Evolutionary conservation across 2,888 invertebrate species (phyloP).

Genomic region (Microchrysa polita): DNA sequence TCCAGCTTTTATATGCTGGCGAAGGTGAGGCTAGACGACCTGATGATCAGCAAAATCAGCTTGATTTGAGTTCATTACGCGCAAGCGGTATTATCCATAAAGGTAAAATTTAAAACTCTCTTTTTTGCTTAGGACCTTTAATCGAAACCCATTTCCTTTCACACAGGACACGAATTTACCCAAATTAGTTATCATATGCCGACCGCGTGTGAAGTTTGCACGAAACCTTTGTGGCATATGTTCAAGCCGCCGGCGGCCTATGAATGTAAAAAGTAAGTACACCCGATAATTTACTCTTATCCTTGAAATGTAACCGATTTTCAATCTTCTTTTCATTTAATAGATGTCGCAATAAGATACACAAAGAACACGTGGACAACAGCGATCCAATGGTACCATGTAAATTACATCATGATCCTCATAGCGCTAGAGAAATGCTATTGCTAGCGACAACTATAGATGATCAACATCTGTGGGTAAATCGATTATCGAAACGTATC

Average conservation of each 20-base stretch:
- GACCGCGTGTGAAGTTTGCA: slow-evolving; percentile 96
- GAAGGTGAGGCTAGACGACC: slow-evolving; percentile 92
- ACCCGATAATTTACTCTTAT: slow-evolving; percentile 37
- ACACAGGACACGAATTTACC: slow-evolving; percentile 89
- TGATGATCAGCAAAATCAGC: slow-evolving; percentile 70
- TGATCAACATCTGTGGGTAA: slow-evolving; percentile 94
- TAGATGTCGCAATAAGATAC: slow-evolving; percentile 97
- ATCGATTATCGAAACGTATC: slow-evolving; percentile 88
- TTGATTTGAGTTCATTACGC: slow-evolving; percentile 67
- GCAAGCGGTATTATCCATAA: slow-evolving; percentile 63
- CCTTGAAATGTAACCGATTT: background rate
- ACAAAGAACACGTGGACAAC: slow-evolving; percentile 93
- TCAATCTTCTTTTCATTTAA: slow-evolving; percentile 45
- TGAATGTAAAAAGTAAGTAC: slow-evolving; percentile 83
- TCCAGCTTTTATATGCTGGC: slow-evolving; percentile 95
- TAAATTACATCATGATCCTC: slow-evolving; percentile 95
- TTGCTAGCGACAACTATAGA: slow-evolving; percentile 85
- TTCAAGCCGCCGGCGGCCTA: slow-evolving; percentile 97
- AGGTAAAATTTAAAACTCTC: slow-evolving; percentile 55
- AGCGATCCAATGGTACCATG: slow-evolving; percentile 90
- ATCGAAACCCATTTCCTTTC: background rate
- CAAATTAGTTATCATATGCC: slow-evolving; percentile 98
- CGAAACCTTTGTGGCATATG: slow-evolving; percentile 97
- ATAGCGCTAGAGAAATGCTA: slow-evolving; percentile 91
- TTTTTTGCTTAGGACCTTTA: no score